Evolutionary conservation across 1,140 invertebrate species (phyloP).

Genomic region (Rhyacophila brunnea): DNA sequence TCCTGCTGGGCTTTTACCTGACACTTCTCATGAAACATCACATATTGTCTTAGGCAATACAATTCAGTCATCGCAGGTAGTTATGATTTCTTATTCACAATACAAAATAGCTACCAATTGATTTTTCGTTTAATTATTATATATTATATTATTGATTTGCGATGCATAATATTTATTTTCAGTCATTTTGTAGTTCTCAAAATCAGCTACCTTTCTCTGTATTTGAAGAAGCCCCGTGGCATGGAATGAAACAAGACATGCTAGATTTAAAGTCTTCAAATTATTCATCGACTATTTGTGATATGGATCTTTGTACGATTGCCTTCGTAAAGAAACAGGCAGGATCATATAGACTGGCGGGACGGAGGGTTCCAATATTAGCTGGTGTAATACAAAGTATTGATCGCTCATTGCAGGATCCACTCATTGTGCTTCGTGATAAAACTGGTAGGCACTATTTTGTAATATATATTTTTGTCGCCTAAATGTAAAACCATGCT

Average conservation of each 20-base stretch:
- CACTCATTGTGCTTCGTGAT: conserved; percentile 23
- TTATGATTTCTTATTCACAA: not conserved
- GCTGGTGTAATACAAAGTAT: conserved; percentile 28
- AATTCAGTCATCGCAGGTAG: conserved; percentile 26
- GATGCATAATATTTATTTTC: not conserved
- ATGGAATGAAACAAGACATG: conserved; percentile 19
- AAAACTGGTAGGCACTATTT: conserved; percentile 18
- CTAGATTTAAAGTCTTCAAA: not conserved
- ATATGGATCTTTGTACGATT: conserved; percentile 13
- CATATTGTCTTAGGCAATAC: conserved; percentile 3
- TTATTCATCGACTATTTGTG: not conserved
- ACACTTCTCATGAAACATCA: conserved; percentile 9
- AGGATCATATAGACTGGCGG: conserved; percentile 11
- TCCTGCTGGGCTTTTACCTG: conserved; percentile 28
- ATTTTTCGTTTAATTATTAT: no score
- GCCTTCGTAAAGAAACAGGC: conserved; percentile 13
- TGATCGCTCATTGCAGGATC: conserved; percentile 24
- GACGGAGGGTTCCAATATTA: conserved; percentile 20
- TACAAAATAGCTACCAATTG: no score
- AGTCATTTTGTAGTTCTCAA: conserved; percentile 23
- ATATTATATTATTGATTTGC: no score
- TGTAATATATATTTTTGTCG: not conserved
- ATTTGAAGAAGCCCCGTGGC: conserved; percentile 29
- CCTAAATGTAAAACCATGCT: no score
- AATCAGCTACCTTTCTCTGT: conserved; percentile 15